phyloP scores from a whole-genome alignment of 2,888 invertebrate genomes.

The Apodemia mormo region DNA sequence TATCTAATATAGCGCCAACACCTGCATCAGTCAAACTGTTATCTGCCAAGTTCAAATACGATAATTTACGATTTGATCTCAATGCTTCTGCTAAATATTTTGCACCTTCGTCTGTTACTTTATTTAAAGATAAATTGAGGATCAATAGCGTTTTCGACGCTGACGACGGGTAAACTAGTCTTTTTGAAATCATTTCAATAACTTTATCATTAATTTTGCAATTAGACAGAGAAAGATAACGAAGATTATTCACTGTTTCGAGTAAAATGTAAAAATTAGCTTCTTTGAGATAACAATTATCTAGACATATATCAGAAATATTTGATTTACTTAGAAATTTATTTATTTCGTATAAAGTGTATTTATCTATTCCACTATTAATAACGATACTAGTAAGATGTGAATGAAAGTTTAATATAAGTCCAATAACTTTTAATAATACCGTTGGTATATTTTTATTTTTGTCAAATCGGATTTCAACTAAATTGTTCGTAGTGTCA shows the following conservation, averaged over 20 bases:
- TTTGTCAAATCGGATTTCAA: slow-evolving; percentile 48
- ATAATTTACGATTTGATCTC: slow-evolving; percentile 51
- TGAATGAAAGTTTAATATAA: slow-evolving; percentile 48
- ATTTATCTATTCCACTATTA: slow-evolving; percentile 44
- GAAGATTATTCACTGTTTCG: slow-evolving; percentile 40
- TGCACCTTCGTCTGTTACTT: slow-evolving; percentile 54
- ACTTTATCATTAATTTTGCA: slow-evolving; percentile 52
- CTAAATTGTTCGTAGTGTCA: slow-evolving; percentile 44
- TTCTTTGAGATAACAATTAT: slow-evolving; percentile 44
- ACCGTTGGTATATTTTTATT: slow-evolving; percentile 46
- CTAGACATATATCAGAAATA: slow-evolving; percentile 57
- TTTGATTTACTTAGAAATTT: slow-evolving; percentile 45
- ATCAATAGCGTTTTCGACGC: slow-evolving; percentile 48
- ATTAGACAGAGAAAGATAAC: slow-evolving; percentile 51
- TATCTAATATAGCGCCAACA: slow-evolving; percentile 42
- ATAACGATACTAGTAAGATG: slow-evolving; percentile 46
- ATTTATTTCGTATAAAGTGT: slow-evolving; percentile 49
- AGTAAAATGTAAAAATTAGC: slow-evolving; percentile 53
- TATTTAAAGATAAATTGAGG: slow-evolving; percentile 58
- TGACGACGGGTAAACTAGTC: slow-evolving; percentile 43
- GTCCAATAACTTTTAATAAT: slow-evolving; percentile 48
- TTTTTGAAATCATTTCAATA: slow-evolving; percentile 46
- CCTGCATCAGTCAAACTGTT: slow-evolving; percentile 57
- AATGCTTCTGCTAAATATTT: slow-evolving; percentile 47
- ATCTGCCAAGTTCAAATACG: slow-evolving; percentile 55